A percentile compares a stretch with the other conserved stretches of the same genome.
These are phyloP conservation scores for Campopleginae sp. DNA, from an alignment of 2,888 invertebrate species.

Conservation along the genomic window DNA sequence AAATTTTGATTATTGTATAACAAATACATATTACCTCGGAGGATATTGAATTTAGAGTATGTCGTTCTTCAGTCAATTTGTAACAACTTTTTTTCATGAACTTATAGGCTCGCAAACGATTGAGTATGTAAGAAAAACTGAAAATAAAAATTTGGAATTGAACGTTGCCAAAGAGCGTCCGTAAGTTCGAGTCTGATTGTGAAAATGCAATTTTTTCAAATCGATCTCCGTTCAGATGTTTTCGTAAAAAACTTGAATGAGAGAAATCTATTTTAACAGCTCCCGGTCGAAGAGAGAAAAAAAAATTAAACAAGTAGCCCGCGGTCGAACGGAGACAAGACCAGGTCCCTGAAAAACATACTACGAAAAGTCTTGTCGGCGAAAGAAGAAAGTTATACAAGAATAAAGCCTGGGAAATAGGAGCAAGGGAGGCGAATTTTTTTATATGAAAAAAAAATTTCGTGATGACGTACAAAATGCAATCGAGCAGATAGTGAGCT, in stretches of 20 bases:
- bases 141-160: no score
- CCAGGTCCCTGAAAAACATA: background rate
- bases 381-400: background rate
- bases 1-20: no score
- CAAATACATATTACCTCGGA: no score
- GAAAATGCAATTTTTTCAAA: no score
- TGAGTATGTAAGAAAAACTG: no score
- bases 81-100: no score
- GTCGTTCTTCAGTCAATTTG: no score
- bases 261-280: background rate
- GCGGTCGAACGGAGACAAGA: background rate
- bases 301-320: background rate
- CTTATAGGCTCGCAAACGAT: no score
- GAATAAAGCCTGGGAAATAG: background rate
- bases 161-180: no score
- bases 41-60: no score
- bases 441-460: constrained; percentile 20
- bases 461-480: background rate
- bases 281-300: background rate
- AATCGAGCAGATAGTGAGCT: background rate
- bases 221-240: background rate
- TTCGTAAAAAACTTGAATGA: background rate
- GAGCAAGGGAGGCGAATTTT: background rate
- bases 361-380: constrained; percentile 8
- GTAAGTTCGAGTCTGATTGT: no score